These are phyloP conservation scores for Pandemis cinnamomeana DNA, from an alignment of 2,888 invertebrate genomes.

Conservation along the genomic window DNA sequence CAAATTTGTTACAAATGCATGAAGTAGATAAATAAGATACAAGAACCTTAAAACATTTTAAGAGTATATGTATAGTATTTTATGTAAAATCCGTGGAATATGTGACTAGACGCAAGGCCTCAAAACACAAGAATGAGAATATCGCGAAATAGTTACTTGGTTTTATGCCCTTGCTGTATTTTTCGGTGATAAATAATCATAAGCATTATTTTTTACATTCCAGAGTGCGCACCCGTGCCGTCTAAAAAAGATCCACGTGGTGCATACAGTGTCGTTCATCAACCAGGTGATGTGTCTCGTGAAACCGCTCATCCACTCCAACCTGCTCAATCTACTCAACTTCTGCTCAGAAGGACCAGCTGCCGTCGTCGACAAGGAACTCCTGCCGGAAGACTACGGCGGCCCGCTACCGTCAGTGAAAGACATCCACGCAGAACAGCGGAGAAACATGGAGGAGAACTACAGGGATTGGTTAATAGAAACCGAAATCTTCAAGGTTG, in stretches of 20 bases:
- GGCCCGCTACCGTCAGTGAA: slow-evolving; percentile 83
- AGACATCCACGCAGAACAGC: slow-evolving; percentile 83
- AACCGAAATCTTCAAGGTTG: slow-evolving; percentile 82
- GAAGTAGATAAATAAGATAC: no score
- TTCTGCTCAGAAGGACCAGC: slow-evolving; percentile 83
- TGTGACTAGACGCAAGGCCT: no score
- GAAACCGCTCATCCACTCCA: slow-evolving; percentile 86
- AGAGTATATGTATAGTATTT: no score
- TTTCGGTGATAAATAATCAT: no score
- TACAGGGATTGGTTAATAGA: slow-evolving; percentile 87
- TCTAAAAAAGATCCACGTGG: slow-evolving; percentile 86
- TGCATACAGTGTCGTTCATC: slow-evolving; percentile 87
- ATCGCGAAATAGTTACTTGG: no score
- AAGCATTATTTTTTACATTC: slow-evolving; percentile 46
- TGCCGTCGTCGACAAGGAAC: slow-evolving; percentile 73
- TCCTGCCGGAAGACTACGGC: slow-evolving; percentile 85
- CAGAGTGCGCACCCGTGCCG: slow-evolving; percentile 88
- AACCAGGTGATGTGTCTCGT: slow-evolving; percentile 88
- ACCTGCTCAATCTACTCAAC: slow-evolving; percentile 85
- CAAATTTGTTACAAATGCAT: no score
- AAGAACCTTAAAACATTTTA: no score
- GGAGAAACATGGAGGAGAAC: slow-evolving; percentile 82
- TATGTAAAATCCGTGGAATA: no score
- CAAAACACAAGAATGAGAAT: no score
- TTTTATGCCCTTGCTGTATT: no score